Percentiles rank a stretch among this genome's conserved stretches.
phyloP scores from a whole-genome alignment of 2,888 invertebrate species.

The Dendrolimus houi region DNA sequence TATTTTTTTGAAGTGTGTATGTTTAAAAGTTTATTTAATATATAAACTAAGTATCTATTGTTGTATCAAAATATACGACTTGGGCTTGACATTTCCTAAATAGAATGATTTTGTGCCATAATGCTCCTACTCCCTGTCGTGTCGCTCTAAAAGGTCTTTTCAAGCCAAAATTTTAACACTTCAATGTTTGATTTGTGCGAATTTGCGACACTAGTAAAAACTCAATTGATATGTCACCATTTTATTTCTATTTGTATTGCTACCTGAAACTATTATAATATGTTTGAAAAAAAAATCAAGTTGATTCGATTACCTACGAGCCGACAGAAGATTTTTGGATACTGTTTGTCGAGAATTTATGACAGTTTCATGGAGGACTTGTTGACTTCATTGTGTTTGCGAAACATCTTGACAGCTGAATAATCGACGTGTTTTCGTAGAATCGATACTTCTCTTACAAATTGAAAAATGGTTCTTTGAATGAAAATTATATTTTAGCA shows the following conservation, averaged over 20 bases:
- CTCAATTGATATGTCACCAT: constrained; percentile 63
- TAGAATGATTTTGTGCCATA: constrained; percentile 58
- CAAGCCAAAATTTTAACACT: constrained; percentile 66
- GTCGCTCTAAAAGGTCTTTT: constrained; percentile 54
- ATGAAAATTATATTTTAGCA: too few species aligned
- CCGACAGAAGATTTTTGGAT: constrained; percentile 44
- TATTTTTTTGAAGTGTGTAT: too few species aligned
- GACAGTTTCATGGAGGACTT: constrained; percentile 49
- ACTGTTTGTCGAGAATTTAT: constrained; percentile 37
- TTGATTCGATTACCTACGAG: constrained; percentile 32
- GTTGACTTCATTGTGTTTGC: constrained; percentile 54
- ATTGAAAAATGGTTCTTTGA: too few species aligned
- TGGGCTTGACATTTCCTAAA: constrained; percentile 59
- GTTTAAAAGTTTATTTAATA: constrained; percentile 1
- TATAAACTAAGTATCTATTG: background rate
- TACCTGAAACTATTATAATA: constrained; percentile 58
- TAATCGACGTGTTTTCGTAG: constrained; percentile 43
- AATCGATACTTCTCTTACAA: constrained; percentile 10
- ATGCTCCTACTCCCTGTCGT: constrained; percentile 47
- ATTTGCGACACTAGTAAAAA: constrained; percentile 60
- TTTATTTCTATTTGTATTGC: constrained; percentile 69
- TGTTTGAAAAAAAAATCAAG: constrained; percentile 40
- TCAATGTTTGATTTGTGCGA: constrained; percentile 73
- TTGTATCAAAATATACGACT: constrained; percentile 12
- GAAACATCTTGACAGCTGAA: constrained; percentile 41